Evolutionary conservation across 2,888 invertebrate genomes (phyloP).

Genomic region (Isotomurus palustris): DNA sequence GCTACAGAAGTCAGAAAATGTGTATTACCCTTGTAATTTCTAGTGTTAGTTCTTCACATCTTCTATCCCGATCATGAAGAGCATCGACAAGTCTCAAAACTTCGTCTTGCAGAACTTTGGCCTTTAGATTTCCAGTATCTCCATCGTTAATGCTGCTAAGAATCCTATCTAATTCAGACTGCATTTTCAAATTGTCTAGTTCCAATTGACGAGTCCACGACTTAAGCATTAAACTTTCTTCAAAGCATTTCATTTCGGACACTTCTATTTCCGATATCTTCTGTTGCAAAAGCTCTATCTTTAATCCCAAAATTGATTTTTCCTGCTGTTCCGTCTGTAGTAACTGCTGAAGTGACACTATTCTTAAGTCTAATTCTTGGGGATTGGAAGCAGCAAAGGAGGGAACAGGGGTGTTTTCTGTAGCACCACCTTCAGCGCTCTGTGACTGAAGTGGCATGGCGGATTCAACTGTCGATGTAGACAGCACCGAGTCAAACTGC

Average conservation of each 20-base stretch:
- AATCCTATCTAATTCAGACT: conserved; percentile 30
- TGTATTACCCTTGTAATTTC: conserved; percentile 63
- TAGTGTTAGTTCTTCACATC: conserved; percentile 78
- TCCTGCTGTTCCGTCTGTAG: conserved; percentile 42
- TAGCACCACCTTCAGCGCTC: no score
- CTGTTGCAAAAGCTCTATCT: conserved; percentile 40
- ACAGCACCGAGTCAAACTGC: no score
- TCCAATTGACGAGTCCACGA: conserved; percentile 34
- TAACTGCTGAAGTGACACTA: conserved; percentile 10
- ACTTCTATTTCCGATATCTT: conserved; percentile 46
- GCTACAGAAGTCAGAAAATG: neutral
- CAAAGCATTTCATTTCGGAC: conserved; percentile 38
- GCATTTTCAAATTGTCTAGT: conserved; percentile 38
- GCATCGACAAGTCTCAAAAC: conserved; percentile 33
- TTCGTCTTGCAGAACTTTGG: conserved; percentile 33
- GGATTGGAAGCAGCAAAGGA: neutral
- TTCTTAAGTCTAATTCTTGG: neutral
- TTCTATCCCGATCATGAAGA: conserved; percentile 78
- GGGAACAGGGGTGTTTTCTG: no score
- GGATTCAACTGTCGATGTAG: no score
- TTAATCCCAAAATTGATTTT: conserved; percentile 34
- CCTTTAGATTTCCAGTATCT: conserved; percentile 33
- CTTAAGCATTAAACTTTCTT: conserved; percentile 34
- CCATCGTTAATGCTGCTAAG: conserved; percentile 25
- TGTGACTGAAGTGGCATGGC: no score